Percentiles rank a stretch among this genome's conserved stretches.
Evolutionary conservation across 1,140 invertebrate genomes (phyloP).

Genomic region (Brachionus rotundiformis): DNA sequence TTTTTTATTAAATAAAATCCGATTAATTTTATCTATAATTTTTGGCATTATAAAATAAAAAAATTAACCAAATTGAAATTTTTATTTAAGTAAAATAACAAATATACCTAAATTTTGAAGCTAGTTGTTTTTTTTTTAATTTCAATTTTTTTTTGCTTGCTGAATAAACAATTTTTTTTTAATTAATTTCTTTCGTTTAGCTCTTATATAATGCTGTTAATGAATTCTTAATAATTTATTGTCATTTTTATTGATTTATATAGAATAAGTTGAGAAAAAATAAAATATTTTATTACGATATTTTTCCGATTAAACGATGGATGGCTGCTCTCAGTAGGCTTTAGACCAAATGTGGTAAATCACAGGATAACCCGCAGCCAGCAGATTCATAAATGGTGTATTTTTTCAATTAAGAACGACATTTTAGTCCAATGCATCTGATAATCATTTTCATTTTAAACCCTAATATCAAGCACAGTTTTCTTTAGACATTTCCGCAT

Average conservation of each 20-base stretch:
- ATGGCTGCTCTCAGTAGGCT: not conserved
- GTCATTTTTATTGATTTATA: conserved; percentile 21
- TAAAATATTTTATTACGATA: not conserved
- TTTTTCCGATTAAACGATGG: not conserved
- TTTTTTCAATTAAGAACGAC: conserved; percentile 19
- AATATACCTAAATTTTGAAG: no score
- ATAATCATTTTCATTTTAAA: not conserved
- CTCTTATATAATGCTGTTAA: conserved; percentile 2
- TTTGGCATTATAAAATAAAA: not conserved
- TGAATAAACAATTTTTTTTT: not conserved
- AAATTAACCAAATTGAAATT: no score
- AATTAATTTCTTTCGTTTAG: not conserved
- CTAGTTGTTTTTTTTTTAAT: not conserved
- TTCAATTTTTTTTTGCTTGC: not conserved
- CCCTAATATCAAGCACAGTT: not conserved
- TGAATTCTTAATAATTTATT: not conserved
- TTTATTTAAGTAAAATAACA: no score
- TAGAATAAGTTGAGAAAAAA: not conserved
- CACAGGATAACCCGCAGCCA: not conserved
- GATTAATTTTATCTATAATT: not conserved
- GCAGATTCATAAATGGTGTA: not conserved
- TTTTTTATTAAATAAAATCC: not conserved
- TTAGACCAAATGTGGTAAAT: not conserved
- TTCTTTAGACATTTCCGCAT: conserved; percentile 1
- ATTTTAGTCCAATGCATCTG: not conserved